Base-by-base conservation (phyloP, 1,140 invertebrate genomes). In the Agrypnia vestita region DNA sequence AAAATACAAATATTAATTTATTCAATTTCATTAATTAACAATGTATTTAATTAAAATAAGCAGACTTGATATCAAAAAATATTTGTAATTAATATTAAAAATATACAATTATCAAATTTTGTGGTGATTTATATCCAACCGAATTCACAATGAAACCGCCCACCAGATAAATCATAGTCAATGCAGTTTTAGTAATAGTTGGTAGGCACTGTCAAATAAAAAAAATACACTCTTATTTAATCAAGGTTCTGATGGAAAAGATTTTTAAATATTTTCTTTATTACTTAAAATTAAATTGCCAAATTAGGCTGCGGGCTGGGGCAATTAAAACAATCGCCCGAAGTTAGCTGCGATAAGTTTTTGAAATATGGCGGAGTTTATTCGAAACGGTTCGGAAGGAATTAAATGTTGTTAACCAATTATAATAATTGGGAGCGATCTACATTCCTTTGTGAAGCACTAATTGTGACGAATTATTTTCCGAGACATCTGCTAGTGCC, bases 401-500 rank as follows among this genome's bases (percentile, higher is more conserved):
- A 62, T 64, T 76, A 64, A 55, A 76, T 53, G 62, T 55, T 72
- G 25, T 46, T 13, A 49, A 25, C 15, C 76, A 78, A 78, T 78
- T 78, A 78, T 71, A 55, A 71, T 78, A 78, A 78, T 78, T 78
- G 76, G 43, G 47, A 67, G 13, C 47, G 64, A 78, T 71, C 64
- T 56, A 69, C 49, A 78, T 78, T 78, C 64, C 76, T 71, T 78
- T 71, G 62, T 67, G 76, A 77, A 53, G 62, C 62, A n/a, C 44
- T 77, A 77, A 77, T 77, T 77, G 76, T 64, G 76, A 77, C 76
- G 76, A 53, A 77, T 77, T 77, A 69, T 77, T 51, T n/a, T 69
- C 56, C 43, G 11, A 67, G 44, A 67, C 61, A 77, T 77, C 76
- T 77, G 76, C 76, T 46, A 25, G 62, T 64, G 47, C 76, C 76